These are phyloP conservation scores for Seira musarum DNA, from an alignment of 2,888 invertebrate genomes.

Conservation along the genomic window DNA sequence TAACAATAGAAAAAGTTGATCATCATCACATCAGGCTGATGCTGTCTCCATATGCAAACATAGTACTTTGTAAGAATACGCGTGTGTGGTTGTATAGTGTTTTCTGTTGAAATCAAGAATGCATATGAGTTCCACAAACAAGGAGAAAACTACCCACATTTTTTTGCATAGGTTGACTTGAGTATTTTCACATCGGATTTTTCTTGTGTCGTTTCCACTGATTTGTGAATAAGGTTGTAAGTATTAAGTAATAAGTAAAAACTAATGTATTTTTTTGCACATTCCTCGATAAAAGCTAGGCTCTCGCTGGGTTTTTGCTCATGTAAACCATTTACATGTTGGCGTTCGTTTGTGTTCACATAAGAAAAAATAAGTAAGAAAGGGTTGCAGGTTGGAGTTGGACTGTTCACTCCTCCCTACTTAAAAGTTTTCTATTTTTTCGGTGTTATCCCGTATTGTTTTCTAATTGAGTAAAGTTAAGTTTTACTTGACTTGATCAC, in stretches of 20 bases:
- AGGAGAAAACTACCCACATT: neutral
- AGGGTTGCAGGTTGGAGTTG: no score
- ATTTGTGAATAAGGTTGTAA: no score
- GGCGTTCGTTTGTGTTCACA: neutral
- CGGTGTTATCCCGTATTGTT: neutral
- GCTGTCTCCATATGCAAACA: constrained; percentile 1
- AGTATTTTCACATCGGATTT: neutral
- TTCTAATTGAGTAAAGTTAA: constrained; percentile 3
- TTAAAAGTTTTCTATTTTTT: constrained; percentile 9
- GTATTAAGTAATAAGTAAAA: neutral
- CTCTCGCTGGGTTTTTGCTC: constrained; percentile 7
- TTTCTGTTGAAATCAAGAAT: neutral
- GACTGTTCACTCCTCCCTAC: no score
- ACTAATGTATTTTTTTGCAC: constrained; percentile 20
- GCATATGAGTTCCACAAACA: neutral
- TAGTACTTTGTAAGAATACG: neutral
- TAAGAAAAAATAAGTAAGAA: neutral
- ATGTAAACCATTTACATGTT: constrained; percentile 13
- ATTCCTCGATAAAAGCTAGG: neutral
- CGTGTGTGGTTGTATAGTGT: neutral
- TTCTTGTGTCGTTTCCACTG: neutral
- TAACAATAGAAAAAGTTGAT: neutral
- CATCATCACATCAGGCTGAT: constrained; percentile 11
- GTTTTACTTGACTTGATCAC: constrained; percentile 14
- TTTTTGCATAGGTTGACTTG: neutral